Percentiles rank a stretch among this genome's conserved stretches.
phyloP scores from a whole-genome alignment of 2,797 vertebrate species.

The Pelochelys cantorii region DNA sequence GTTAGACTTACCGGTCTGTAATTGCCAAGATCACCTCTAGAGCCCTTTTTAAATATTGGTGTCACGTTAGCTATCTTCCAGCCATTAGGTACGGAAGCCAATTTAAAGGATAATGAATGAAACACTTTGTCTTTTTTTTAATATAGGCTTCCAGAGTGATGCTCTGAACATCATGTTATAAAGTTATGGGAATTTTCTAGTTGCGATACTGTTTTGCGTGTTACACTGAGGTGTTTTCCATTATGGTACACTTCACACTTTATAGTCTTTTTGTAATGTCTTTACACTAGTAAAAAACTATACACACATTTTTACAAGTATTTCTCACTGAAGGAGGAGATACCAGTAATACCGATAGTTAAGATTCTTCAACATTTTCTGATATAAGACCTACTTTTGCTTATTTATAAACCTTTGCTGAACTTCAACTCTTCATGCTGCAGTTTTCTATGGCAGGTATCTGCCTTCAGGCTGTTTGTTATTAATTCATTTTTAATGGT shows the following conservation, averaged over 20 bases:
- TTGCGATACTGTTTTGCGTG: not conserved
- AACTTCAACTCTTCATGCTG: not conserved
- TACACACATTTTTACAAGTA: accelerated
- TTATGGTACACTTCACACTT: not conserved
- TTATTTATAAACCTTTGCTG: not conserved
- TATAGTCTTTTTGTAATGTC: not conserved
- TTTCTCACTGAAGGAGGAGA: not conserved
- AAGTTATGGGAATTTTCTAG: not conserved
- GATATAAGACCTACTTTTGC: not conserved
- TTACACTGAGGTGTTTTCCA: not conserved
- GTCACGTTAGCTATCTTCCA: too few species aligned
- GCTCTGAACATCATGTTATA: too few species aligned
- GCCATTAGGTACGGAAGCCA: too few species aligned
- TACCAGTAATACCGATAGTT: not conserved
- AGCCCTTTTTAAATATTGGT: too few species aligned
- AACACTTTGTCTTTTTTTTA: too few species aligned
- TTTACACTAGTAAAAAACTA: not conserved
- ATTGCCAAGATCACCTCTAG: too few species aligned
- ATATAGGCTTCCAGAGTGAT: too few species aligned
- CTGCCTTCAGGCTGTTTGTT: not conserved
- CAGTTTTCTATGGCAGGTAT: not conserved
- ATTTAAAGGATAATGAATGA: too few species aligned
- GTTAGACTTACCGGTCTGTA: too few species aligned
- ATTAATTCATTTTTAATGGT: not conserved
- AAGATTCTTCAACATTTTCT: not conserved